Conservation (phyloP, 2,797 vertebrate species). For the Pterois miles region DNA sequence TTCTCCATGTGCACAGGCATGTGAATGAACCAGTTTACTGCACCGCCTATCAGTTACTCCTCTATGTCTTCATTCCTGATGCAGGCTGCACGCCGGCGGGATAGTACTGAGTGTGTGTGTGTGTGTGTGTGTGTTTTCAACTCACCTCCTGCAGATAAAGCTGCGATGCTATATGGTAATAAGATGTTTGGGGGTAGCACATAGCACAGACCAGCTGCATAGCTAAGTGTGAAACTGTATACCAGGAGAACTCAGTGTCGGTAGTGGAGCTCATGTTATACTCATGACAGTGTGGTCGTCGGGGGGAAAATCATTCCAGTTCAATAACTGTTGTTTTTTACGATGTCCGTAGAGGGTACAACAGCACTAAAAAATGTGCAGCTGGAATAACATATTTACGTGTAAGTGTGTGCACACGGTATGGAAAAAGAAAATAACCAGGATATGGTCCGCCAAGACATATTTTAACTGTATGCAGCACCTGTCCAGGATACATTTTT, state of each 20-base stretch:
- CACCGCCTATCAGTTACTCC: slow-evolving; percentile 2
- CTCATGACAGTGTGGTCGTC: slow-evolving; percentile 13
- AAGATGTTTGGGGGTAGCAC: slow-evolving; percentile 28
- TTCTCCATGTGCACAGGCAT: neutral
- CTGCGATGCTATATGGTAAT: slow-evolving; percentile 44
- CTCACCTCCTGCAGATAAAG: slow-evolving; percentile 33
- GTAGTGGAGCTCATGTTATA: slow-evolving; percentile 36
- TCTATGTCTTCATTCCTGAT: slow-evolving; percentile 8
- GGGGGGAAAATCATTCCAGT: neutral
- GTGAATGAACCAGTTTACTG: slow-evolving; percentile 21
- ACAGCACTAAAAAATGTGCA: neutral
- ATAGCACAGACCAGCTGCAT: slow-evolving; percentile 36
- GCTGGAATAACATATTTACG: neutral
- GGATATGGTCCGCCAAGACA: neutral
- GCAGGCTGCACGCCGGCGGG: neutral
- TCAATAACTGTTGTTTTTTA: slow-evolving; percentile 8
- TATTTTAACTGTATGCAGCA: neutral
- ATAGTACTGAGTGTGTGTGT: neutral
- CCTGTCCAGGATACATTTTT: neutral
- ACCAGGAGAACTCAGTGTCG: slow-evolving; percentile 6
- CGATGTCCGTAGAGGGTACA: neutral
- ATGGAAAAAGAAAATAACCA: neutral
- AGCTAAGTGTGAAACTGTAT: slow-evolving; percentile 41
- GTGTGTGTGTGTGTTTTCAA: slow-evolving; percentile 25
- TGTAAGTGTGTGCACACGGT: neutral